A percentile compares a stretch with the other conserved stretches of the same genome.
phyloP scores from a whole-genome alignment of 2,888 invertebrate genomes.

The Philopedon plagiatum region DNA sequence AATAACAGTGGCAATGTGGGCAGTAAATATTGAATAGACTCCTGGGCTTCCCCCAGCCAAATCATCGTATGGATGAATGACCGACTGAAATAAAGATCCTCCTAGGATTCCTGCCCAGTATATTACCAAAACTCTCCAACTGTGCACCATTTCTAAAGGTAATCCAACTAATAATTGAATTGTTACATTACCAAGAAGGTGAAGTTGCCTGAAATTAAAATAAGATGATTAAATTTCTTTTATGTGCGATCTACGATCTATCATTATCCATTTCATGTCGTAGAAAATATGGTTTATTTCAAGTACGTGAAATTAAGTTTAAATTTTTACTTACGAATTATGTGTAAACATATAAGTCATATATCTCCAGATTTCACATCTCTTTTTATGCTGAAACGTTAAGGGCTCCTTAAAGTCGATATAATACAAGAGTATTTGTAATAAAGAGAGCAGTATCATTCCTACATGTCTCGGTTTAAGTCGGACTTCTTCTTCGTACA shows the following conservation, averaged over 20 bases:
- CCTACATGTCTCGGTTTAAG: conserved; percentile 93
- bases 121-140: conserved; percentile 88
- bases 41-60: conserved; percentile 95
- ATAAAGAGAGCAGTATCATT: conserved; percentile 89
- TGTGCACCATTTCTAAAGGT: conserved; percentile 95
- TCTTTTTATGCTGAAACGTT: conserved; percentile 89
- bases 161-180: conserved; percentile 94
- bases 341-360: conserved; percentile 97
- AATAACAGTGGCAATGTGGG: conserved; percentile 91
- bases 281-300: neutral
- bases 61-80: conserved; percentile 82
- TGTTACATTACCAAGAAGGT: conserved; percentile 89
- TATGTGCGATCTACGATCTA: too few relatives aligned
- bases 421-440: conserved; percentile 81
- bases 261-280: too few relatives aligned
- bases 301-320: too few relatives aligned
- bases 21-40: conserved; percentile 92
- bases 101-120: conserved; percentile 88
- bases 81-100: conserved; percentile 85
- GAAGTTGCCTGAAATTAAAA: conserved; percentile 76
- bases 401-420: conserved; percentile 75
- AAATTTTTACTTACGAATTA: conserved; percentile 76
- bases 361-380: conserved; percentile 93
- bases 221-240: too few relatives aligned
- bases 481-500: conserved; percentile 89